These are phyloP conservation scores for Poicephalus gulielmi DNA, from an alignment of 2,113 vertebrate genomes.

Conservation along the genomic window DNA sequence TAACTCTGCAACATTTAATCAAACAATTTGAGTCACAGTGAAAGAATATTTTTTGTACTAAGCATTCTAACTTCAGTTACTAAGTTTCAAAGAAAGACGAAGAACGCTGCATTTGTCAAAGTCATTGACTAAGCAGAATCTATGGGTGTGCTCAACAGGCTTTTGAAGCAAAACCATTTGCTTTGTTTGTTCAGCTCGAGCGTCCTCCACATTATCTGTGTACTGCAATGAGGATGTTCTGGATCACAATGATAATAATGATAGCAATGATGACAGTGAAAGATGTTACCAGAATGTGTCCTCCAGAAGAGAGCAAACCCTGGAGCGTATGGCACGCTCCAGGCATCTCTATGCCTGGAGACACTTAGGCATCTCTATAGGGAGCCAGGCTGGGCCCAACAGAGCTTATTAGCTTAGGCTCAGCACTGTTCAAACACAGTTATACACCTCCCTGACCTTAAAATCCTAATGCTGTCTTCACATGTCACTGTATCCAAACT, in stretches of 20 bases:
- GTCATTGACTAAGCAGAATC: not conserved
- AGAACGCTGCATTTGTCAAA: not conserved
- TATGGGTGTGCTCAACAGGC: not conserved
- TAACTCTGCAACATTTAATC: not conserved
- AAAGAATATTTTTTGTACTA: not conserved
- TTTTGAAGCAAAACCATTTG: not conserved
- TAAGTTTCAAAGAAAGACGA: not conserved
- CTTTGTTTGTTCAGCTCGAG: not conserved
- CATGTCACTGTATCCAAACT: not conserved
- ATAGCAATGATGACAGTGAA: not conserved
- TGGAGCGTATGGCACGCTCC: rapidly evolving
- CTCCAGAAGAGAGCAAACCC: not conserved
- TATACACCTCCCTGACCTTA: not conserved
- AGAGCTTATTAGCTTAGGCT: constrained; percentile 1
- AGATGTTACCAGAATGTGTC: not conserved
- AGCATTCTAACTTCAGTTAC: not conserved
- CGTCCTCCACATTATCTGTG: not conserved
- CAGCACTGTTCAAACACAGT: not conserved
- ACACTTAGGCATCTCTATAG: not conserved
- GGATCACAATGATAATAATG: not conserved
- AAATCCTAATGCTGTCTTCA: not conserved
- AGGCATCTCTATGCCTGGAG: no score
- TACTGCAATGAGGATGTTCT: not conserved
- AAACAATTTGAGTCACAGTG: not conserved
- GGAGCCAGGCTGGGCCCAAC: not conserved